Conservation (phyloP, 2,113 vertebrate genomes). For the Brachypteracias leptosomus region DNA sequence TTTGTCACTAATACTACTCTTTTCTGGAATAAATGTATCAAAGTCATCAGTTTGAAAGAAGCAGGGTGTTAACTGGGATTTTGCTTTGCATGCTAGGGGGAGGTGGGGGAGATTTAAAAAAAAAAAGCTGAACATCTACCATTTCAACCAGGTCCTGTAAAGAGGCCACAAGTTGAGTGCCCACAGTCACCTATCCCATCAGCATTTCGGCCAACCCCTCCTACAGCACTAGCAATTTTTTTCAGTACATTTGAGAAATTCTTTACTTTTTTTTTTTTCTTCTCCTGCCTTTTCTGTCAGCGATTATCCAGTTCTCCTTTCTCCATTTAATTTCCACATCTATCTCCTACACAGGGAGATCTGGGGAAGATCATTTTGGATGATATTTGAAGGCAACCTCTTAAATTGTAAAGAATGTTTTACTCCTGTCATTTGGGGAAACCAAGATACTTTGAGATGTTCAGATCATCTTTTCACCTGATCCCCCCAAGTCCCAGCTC, state of each 20-base stretch:
- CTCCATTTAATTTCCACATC: not conserved
- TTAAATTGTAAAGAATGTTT: not conserved
- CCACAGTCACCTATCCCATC: not conserved
- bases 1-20: not conserved
- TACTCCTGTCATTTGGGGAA: not conserved
- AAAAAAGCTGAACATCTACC: not conserved
- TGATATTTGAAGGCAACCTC: slow-evolving; percentile 12
- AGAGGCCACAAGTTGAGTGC: not conserved
- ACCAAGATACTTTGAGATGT: slow-evolving; percentile 15
- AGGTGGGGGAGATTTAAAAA: not conserved
- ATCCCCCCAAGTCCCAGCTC: slow-evolving; percentile 72
- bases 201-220: not conserved
- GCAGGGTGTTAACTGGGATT: not conserved
- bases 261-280: not conserved
- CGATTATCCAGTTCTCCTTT: not conserved
- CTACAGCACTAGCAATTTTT: not conserved
- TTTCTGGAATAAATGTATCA: not conserved
- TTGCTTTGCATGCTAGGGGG: not conserved
- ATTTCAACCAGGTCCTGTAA: not conserved
- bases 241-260: not conserved
- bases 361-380: not conserved
- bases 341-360: not conserved
- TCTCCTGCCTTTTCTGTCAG: not conserved
- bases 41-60: not conserved
- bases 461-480: not conserved